Evolutionary conservation across 1,140 invertebrate species (phyloP), one percentile per base, ranked within the genome.

Genomic region (Drosophila sucinea): DNA sequence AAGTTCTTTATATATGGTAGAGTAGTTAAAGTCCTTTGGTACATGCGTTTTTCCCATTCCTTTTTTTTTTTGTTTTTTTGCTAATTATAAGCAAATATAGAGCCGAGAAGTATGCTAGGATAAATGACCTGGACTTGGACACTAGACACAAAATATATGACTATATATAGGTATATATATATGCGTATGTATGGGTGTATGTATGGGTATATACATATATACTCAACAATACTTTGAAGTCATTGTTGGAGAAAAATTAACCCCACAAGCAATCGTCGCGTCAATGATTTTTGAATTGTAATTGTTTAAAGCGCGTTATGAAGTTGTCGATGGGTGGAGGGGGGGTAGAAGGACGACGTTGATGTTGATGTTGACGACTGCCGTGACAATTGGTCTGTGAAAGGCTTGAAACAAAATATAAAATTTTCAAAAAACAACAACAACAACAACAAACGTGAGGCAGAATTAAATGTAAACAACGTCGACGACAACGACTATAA

Each of bases 211-310:
- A 32, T 33, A 17, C 56, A 44, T n/a, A 56, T 55, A 55, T 63
- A 67, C 69, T 69, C 54, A 81, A 83, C 71, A 70, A 77, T 76
- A 86, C 84, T 87, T 87, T 86, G 83, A 86, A 86, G 82, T 86
- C 79, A 73, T 71, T 73, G 69, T 84, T 74, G 60, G 62, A 41
- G 65, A 62, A 70, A 68, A 82, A 79, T 82, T 82, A 77, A 73
- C 73, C 56, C 72, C 67, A 51, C 44, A 27, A 51, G 44, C 44
- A 66, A 73, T 77, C 61, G 73, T 74, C 83, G 87, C 87, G 82
- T 90, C 87, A 90, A 90, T 90, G 87, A 87, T 77, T 90, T 90
- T 87, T 90, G 71, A 90, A 90, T 90, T 90, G 87, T 90, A 90
- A 90, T 90, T 90, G 77, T 89, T 89, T 85, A 76, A 85, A 85